Base-by-base conservation (phyloP, 2,888 invertebrate species). In the Drosophila pseudotakahashii region DNA sequence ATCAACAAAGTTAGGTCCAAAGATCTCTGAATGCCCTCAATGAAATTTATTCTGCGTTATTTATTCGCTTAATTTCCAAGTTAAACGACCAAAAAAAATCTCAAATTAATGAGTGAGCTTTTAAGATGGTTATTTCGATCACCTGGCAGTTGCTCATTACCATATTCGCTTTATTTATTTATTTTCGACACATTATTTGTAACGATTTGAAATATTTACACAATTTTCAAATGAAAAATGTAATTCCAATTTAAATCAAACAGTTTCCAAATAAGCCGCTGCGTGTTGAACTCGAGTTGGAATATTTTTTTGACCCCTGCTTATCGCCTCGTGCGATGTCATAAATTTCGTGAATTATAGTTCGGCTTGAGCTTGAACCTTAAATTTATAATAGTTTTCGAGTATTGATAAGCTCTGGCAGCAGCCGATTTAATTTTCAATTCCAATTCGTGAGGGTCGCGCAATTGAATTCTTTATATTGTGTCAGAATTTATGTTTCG, bases 281-380 rank as follows among this genome's bases (percentile, higher is more conserved):
- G 60, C 7, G 6, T 19, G 7, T 48, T 30, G 73, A 64, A 37
- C 51, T 58, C 19, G 37, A 60, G 44, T 36, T 44, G 23, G 26
- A 71, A 61, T 64, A 54, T 70, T 60, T 70, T 61, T 26, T 19
- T 19, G 57, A 37, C 48, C 58, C 39, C 39, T 32, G 59, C 75
- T 88, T 85, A 85, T 84, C 86, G 69, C 71, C 71, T 42, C 42
- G 79, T 66, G 77, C 44, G 54, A 55, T 71, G 73, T 69, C 78
- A 82, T 84, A 82, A 88, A 86, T 88, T 78, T 54, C 41, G n/a
- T 73, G 37, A 73, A 55, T 45, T 10, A 55, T 51, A 59, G 76
- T 73, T 67, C 71, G 58, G 36, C 60, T 69, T 82, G 76, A 73
- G 85, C 83, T 84, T 84, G 85, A 83, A 81, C 85, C 86, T 66